These are phyloP conservation scores for Idaea dimidiata DNA, from an alignment of 2,888 invertebrate species.

Conservation along the genomic window DNA sequence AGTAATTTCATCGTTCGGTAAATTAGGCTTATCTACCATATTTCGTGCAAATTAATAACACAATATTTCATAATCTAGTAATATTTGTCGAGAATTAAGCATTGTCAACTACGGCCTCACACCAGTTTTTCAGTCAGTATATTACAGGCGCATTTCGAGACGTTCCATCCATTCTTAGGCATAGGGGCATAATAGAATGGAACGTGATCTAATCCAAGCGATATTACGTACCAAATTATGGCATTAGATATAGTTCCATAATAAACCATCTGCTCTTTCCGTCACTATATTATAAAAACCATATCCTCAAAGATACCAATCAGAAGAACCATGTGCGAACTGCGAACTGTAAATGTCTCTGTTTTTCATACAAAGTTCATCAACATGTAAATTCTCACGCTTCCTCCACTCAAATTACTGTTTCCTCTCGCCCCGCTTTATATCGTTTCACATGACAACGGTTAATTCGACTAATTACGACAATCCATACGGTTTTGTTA, in stretches of 20 bases:
- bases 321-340: slow-evolving; percentile 23
- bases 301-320: background rate
- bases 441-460: slow-evolving; percentile 46
- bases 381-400: slow-evolving; percentile 41
- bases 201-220: background rate
- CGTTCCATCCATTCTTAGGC: no score
- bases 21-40: no score
- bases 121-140: no score
- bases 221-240: background rate
- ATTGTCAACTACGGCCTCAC: no score
- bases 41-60: no score
- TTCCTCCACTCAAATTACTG: slow-evolving; percentile 28
- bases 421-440: slow-evolving; percentile 30
- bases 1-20: no score
- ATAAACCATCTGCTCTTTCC: background rate
- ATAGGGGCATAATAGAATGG: no score
- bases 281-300: background rate
- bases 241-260: background rate
- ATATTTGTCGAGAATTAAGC: no score
- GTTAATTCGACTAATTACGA: slow-evolving; percentile 61
- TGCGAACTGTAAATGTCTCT: slow-evolving; percentile 22
- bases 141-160: no score
- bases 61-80: no score
- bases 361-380: slow-evolving; percentile 23
- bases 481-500: slow-evolving; percentile 57